These are phyloP conservation scores for Delia radicum DNA, from an alignment of 1,140 invertebrate species.

Conservation along the genomic window DNA sequence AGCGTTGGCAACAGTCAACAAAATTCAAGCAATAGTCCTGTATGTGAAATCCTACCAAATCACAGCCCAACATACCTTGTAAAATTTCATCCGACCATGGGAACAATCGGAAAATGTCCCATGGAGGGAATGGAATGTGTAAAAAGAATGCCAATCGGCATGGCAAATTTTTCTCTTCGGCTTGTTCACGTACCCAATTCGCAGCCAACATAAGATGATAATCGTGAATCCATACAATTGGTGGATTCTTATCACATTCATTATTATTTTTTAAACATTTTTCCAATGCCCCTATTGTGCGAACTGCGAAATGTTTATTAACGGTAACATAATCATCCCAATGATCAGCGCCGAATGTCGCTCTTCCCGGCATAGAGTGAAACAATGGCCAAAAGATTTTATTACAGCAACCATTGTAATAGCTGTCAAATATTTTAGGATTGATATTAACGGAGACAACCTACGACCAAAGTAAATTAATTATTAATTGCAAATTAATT, in stretches of 20 bases:
- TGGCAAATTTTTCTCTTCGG: constrained; percentile 74
- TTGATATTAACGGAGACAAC: constrained; percentile 79
- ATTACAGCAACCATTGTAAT: constrained; percentile 91
- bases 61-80: constrained; percentile 86
- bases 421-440: constrained; percentile 74
- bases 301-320: constrained; percentile 80
- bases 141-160: constrained; percentile 87
- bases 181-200: constrained; percentile 81
- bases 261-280: constrained; percentile 62
- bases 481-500: neutral
- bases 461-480: constrained; percentile 55
- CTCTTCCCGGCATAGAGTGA: constrained; percentile 83
- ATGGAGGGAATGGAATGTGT: constrained; percentile 90
- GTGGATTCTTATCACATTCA: constrained; percentile 60
- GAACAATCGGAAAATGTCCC: constrained; percentile 87
- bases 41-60: constrained; percentile 91
- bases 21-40: constrained; percentile 90
- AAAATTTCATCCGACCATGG: constrained; percentile 90
- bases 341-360: constrained; percentile 75
- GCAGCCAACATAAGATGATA: constrained; percentile 89
- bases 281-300: constrained; percentile 73
- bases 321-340: constrained; percentile 81
- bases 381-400: constrained; percentile 90
- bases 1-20: constrained; percentile 86
- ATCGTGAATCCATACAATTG: constrained; percentile 88